These are phyloP conservation scores for Aegotheles bennettii DNA, from an alignment of 2,113 vertebrate species.

Conservation along the genomic window DNA sequence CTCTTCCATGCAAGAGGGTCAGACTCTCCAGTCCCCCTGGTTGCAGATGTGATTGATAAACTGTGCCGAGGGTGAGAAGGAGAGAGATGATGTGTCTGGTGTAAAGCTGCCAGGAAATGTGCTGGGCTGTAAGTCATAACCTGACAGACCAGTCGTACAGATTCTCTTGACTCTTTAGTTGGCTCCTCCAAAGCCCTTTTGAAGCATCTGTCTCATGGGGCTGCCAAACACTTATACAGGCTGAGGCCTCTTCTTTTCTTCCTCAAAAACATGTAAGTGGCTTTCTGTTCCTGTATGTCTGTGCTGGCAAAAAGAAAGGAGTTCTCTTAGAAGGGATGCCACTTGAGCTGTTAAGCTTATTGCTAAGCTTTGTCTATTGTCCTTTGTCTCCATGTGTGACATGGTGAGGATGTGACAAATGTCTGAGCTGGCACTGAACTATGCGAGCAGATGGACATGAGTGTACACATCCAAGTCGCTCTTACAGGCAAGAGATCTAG, in stretches of 20 bases:
- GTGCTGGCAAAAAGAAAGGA: neutral
- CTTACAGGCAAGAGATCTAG: neutral
- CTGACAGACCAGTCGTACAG: neutral
- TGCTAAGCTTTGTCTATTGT: neutral
- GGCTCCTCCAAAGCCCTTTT: neutral
- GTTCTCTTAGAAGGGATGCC: neutral
- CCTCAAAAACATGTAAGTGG: accelerated
- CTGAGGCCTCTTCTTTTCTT: neutral
- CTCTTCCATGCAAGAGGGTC: neutral
- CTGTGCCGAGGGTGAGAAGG: neutral
- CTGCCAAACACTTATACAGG: neutral
- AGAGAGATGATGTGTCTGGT: neutral
- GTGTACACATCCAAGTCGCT: neutral
- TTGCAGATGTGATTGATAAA: neutral
- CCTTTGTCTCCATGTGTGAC: neutral
- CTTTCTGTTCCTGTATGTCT: neutral
- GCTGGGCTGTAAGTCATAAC: neutral
- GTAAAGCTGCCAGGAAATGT: neutral
- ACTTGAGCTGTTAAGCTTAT: neutral
- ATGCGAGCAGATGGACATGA: neutral
- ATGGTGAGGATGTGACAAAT: neutral
- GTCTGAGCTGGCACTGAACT: neutral
- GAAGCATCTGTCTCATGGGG: neutral
- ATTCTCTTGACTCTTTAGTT: neutral
- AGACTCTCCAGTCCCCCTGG: neutral